phyloP scores from a whole-genome alignment of 2,888 invertebrate species.

The Escarpia spicata region DNA sequence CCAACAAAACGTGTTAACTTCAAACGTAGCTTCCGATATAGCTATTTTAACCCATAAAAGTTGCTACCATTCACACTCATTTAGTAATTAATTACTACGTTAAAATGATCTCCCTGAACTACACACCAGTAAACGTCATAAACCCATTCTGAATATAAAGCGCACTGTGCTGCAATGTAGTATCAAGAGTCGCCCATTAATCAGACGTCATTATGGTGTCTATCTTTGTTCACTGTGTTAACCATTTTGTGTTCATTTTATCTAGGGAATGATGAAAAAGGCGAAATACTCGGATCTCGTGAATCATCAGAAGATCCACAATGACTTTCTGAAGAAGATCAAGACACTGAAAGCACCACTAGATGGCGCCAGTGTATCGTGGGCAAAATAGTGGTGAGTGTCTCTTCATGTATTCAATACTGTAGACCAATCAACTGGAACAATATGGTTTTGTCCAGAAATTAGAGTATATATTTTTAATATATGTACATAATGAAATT shows the following conservation, averaged over 20 bases:
- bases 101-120: background rate
- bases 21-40: background rate
- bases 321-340: background rate
- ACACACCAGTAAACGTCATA: background rate
- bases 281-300: background rate
- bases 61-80: background rate
- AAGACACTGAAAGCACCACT: background rate
- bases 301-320: background rate
- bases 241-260: background rate
- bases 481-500: too few species aligned
- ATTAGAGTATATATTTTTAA: too few species aligned
- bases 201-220: background rate
- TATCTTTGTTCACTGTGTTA: background rate
- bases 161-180: background rate
- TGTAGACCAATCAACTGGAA: background rate
- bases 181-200: background rate
- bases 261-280: background rate
- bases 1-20: background rate
- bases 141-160: background rate
- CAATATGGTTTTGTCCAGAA: background rate
- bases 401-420: background rate
- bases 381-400: constrained; percentile 8
- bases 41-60: background rate
- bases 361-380: background rate
- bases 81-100: background rate